These are phyloP conservation scores for Agapostemon virescens DNA, from an alignment of 2,888 invertebrate species.

Conservation along the genomic window DNA sequence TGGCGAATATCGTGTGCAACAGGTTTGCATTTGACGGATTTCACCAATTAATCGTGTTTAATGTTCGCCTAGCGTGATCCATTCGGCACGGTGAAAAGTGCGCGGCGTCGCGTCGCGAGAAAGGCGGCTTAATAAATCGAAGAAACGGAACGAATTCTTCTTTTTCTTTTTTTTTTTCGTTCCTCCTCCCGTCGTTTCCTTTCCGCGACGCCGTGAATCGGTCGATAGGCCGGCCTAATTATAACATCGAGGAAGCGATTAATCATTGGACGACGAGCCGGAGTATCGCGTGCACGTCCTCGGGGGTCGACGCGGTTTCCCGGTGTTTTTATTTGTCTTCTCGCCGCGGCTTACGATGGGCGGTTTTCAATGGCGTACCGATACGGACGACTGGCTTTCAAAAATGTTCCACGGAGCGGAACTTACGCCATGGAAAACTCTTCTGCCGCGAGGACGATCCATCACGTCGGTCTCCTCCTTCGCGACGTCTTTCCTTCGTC, in stretches of 20 bases:
- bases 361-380: slow-evolving; percentile 24
- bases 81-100: slow-evolving; percentile 8
- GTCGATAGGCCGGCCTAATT: slow-evolving; percentile 40
- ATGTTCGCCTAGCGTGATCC: slow-evolving; percentile 22
- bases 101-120: background rate
- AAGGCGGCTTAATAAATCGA: slow-evolving; percentile 13
- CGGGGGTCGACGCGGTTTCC: background rate
- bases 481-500: slow-evolving; percentile 62
- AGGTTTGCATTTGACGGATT: slow-evolving; percentile 50
- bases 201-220: background rate
- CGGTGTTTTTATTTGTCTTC: slow-evolving; percentile 57
- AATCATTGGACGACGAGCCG: slow-evolving; percentile 38
- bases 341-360: slow-evolving; percentile 41
- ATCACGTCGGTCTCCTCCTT: slow-evolving; percentile 55
- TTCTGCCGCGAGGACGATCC: slow-evolving; percentile 45
- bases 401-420: slow-evolving; percentile 56
- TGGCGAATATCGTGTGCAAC: slow-evolving; percentile 39
- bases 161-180: too few relatives aligned
- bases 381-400: slow-evolving; percentile 57
- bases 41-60: slow-evolving; percentile 43
- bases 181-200: background rate
- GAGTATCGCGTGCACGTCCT: slow-evolving; percentile 38
- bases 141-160: slow-evolving; percentile 19
- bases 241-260: slow-evolving; percentile 45
- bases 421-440: slow-evolving; percentile 51